phyloP scores from a whole-genome alignment of 2,888 invertebrate species.

The Syrista parreyssii region DNA sequence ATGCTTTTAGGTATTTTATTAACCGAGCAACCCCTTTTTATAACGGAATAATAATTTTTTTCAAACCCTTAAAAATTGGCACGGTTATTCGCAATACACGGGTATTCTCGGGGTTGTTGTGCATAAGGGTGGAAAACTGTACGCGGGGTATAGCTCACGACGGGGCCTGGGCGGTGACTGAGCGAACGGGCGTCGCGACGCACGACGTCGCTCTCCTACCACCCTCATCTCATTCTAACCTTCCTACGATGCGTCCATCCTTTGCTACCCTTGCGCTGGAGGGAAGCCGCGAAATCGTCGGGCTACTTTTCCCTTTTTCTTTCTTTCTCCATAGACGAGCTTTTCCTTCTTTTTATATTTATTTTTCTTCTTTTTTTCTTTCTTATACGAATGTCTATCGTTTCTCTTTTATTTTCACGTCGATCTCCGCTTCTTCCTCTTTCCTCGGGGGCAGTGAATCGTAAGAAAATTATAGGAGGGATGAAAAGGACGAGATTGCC shows the following conservation, averaged over 20 bases:
- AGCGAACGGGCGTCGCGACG: conserved; percentile 53
- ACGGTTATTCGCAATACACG: neutral
- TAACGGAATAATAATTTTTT: neutral
- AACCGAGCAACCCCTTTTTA: neutral
- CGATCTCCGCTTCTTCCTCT: conserved; percentile 5
- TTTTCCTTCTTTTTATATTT: conserved; percentile 4
- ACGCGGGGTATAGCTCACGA: conserved; percentile 39
- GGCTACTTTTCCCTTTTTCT: neutral
- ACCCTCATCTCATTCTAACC: conserved; percentile 10
- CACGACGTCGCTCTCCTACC: conserved; percentile 48
- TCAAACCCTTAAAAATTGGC: neutral
- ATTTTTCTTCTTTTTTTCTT: conserved; percentile 1
- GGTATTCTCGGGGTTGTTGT: neutral
- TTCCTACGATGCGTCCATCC: neutral
- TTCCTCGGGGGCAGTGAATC: neutral
- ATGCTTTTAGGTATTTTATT: neutral
- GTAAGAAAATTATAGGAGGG: neutral
- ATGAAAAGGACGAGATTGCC: neutral
- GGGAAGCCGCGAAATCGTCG: neutral
- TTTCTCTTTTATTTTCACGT: conserved; percentile 8
- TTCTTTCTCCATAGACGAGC: neutral
- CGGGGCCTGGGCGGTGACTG: conserved; percentile 61
- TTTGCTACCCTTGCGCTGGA: neutral
- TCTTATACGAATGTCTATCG: conserved; percentile 13
- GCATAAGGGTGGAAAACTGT: neutral